phyloP scores from a whole-genome alignment of 2,888 invertebrate genomes.

The Choreutis nemorana region DNA sequence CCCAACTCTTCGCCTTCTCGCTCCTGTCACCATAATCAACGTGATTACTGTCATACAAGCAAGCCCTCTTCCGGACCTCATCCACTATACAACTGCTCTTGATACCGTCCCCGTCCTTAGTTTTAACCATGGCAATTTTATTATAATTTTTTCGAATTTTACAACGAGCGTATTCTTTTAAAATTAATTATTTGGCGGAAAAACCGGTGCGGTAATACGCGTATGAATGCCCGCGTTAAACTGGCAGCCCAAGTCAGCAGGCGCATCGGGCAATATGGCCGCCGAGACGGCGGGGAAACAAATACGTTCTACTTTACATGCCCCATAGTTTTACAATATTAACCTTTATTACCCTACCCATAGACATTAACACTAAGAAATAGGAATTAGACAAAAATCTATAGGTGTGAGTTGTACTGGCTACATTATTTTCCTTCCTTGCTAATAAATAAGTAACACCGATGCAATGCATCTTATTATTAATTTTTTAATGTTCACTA shows the following conservation, averaged over 20 bases:
- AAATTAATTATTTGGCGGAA: not conserved
- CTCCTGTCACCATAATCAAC: slow-evolving; percentile 47
- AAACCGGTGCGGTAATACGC: not conserved
- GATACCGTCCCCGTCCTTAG: slow-evolving; percentile 46
- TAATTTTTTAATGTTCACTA: too few relatives aligned
- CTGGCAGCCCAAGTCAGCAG: slow-evolving; percentile 29
- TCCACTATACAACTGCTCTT: slow-evolving; percentile 46
- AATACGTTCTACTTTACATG: too few relatives aligned
- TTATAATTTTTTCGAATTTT: slow-evolving; percentile 7
- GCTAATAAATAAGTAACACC: slow-evolving; percentile 56
- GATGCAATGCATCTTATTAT: slow-evolving; percentile 20
- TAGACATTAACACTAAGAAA: too few relatives aligned
- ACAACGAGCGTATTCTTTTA: slow-evolving; percentile 5
- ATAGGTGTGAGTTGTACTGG: slow-evolving; percentile 52
- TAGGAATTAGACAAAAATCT: too few relatives aligned
- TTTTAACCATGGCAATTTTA: slow-evolving; percentile 43
- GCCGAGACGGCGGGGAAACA: slow-evolving; percentile 33
- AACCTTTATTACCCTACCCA: too few relatives aligned
- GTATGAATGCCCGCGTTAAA: slow-evolving; percentile 48
- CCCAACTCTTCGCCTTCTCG: slow-evolving; percentile 55
- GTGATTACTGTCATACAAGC: slow-evolving; percentile 50
- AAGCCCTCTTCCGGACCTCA: slow-evolving; percentile 50
- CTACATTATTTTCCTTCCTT: slow-evolving; percentile 45
- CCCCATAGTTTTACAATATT: too few relatives aligned
- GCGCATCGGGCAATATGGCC: slow-evolving; percentile 42